Conservation (phyloP, 1,140 invertebrate species). For the Zeugodacus cucurbitae region DNA sequence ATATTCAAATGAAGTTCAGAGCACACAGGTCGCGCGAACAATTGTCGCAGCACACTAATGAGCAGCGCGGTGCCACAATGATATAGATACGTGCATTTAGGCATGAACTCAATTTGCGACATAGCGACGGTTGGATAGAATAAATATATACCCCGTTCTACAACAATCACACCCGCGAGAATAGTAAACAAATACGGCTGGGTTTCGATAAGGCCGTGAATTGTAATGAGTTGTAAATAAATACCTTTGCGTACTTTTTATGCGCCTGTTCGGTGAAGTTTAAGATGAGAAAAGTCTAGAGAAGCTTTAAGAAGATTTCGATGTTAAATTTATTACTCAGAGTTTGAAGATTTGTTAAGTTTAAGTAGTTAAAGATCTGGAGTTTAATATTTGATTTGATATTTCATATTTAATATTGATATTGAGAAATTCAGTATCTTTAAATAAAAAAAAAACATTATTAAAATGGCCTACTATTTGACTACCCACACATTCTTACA, state of each 20-base stretch:
- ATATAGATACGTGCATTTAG: slow-evolving; percentile 3
- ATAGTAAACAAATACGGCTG: background rate
- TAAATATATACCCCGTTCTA: too few relatives aligned
- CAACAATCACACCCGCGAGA: too few relatives aligned
- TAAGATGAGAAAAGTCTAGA: background rate
- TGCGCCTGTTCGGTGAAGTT: background rate
- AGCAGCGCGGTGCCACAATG: background rate
- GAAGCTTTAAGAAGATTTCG: background rate
- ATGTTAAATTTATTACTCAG: background rate
- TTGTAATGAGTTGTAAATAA: background rate
- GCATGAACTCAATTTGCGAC: background rate
- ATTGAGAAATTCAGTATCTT: too few relatives aligned
- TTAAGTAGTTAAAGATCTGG: too few relatives aligned
- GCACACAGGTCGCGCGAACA: background rate
- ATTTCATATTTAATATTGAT: too few relatives aligned
- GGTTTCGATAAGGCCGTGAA: background rate
- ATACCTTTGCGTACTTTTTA: background rate
- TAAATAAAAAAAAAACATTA: too few relatives aligned
- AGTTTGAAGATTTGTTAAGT: too few relatives aligned
- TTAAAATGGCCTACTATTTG: too few relatives aligned
- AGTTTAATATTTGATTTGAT: too few relatives aligned
- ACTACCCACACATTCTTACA: too few relatives aligned
- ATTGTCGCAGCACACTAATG: slow-evolving; percentile 15
- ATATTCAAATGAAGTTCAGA: background rate
- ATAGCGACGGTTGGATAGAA: background rate